Base-by-base conservation (phyloP, 2,797 vertebrate species). In the Cottoperca gobio region DNA sequence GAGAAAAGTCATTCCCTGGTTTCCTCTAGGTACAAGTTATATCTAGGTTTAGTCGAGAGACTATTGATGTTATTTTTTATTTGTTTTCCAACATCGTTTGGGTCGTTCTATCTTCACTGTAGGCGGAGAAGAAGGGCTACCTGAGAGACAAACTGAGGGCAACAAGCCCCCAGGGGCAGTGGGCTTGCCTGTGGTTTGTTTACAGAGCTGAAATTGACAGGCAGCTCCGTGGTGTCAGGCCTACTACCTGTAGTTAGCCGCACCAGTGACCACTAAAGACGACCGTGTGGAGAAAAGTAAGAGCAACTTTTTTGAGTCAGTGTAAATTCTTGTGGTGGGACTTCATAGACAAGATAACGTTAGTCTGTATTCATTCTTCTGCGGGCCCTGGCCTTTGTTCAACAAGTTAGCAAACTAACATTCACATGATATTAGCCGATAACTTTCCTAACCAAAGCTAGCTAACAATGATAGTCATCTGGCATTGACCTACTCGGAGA, bases 381-480 rank as follows among this genome's bases (percentile, higher is more conserved):
- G 5, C 10, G 7, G 4, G 3, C 11, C 3, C 4, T 37, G 3
- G 2, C 1, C 2, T 39, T 67, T 14, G 49, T 11, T 83, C 61
- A 83, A 85, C 81, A 87, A 84, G 76, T 87, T 74, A 66, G 74
- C 61, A 14, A 76, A 70, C 33, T 26, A 43, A 11, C 31, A 39
- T 40, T 40, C 50, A 54, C 8, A 11, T 64, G 11, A 8, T 45
- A 45, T 75, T n/a, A 7, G 12, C 48, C 8, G 52, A 55, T 1
- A 78, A 83, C 37, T 76, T 75, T 39, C 5, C 6, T 23, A 21
- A 45, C 8, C 67, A 40, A 19, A 60, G 39, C 8, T 53, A 0
- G 52, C 54, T 53, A 70, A 69, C 55, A n/a, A 0, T 6, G 12
- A 4, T 50, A 31, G 42, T 59, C 40, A 14, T 26, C 11, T 1